Percentiles rank a stretch among this genome's conserved stretches.
phyloP scores from a whole-genome alignment of 2,113 vertebrate genomes.

The Marmota flaviventris region DNA sequence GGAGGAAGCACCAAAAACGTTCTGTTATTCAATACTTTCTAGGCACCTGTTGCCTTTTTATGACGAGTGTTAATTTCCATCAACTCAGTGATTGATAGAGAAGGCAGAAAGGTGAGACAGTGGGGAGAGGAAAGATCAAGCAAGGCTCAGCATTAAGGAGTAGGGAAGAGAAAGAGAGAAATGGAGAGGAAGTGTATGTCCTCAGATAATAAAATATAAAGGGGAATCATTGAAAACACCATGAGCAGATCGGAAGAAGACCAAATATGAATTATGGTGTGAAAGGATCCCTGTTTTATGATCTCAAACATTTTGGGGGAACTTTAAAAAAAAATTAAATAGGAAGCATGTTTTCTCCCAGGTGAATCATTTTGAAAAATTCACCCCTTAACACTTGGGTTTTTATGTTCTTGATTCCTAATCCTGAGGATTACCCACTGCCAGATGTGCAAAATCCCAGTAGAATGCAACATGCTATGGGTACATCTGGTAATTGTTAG shows the following conservation, averaged over 20 bases:
- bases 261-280: neutral
- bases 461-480: neutral
- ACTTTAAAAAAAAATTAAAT: neutral
- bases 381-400: neutral
- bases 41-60: neutral
- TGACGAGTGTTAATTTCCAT: neutral
- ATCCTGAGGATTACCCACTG: neutral
- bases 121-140: neutral
- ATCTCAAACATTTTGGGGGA: neutral
- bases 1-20: neutral
- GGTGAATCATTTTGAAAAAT: slow-evolving; percentile 41
- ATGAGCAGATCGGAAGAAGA: neutral
- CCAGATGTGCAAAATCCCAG: neutral
- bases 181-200: neutral
- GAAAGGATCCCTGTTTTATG: neutral
- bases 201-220: neutral
- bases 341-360: neutral
- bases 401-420: slow-evolving; percentile 12
- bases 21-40: slow-evolving; percentile 13
- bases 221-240: neutral
- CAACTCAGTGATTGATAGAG: neutral
- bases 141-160: neutral
- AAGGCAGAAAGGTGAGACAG: neutral
- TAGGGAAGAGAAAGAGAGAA: neutral
- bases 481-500: neutral